Conservation (phyloP, 2,113 vertebrate genomes). For the Amazona guildingii region DNA sequence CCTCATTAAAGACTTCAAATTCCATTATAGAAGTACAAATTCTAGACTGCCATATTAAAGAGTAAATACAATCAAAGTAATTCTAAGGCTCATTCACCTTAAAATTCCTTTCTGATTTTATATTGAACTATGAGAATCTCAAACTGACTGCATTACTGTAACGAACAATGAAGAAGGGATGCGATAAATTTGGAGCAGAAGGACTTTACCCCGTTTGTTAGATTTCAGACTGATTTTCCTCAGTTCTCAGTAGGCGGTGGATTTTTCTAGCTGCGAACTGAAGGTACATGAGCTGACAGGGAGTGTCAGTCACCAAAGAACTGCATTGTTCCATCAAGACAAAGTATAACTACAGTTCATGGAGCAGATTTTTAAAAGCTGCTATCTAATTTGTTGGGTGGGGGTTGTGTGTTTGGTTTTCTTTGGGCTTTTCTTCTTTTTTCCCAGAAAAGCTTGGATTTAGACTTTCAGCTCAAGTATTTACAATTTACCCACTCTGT, state of each 20-base stretch:
- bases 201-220: not conserved
- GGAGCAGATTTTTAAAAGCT: not conserved
- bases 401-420: not conserved
- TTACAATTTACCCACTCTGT: not conserved
- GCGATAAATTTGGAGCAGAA: not conserved
- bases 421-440: not conserved
- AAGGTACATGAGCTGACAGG: not conserved
- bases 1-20: not conserved
- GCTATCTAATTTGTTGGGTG: not conserved
- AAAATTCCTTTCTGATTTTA: not conserved
- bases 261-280: not conserved
- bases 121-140: not conserved
- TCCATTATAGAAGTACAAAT: not conserved
- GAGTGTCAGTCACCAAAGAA: not conserved
- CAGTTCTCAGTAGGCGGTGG: not conserved
- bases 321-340: not conserved
- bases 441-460: not conserved
- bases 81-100: not conserved
- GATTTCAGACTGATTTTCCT: not conserved
- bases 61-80: not conserved
- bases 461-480: not conserved
- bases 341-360: not conserved
- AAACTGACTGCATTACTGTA: not conserved
- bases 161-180: not conserved
- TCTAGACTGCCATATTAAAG: not conserved